A percentile compares a stretch with the other conserved stretches of the same genome.
phyloP scores from a whole-genome alignment of 2,113 vertebrate genomes.

The Nymphicus hollandicus region DNA sequence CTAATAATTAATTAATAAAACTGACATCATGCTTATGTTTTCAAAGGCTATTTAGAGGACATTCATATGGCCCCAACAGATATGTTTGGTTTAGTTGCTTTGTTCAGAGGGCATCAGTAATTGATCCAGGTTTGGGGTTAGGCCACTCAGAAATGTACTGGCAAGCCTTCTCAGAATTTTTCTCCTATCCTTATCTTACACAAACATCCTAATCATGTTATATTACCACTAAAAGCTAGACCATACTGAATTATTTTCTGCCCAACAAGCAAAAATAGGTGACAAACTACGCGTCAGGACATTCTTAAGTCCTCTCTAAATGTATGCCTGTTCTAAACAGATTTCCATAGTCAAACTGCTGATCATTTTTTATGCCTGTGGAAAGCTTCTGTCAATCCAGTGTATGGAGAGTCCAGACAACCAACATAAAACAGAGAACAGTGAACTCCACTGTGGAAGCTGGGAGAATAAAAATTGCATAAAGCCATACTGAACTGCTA shows the following conservation, averaged over 20 bases:
- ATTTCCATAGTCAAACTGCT: background rate
- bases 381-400: background rate
- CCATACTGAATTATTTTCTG: conserved; percentile 4
- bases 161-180: background rate
- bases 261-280: background rate
- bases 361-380: background rate
- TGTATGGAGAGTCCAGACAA: background rate
- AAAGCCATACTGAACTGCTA: background rate
- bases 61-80: background rate
- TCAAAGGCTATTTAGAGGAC: background rate
- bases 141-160: background rate
- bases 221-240: background rate
- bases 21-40: background rate
- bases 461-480: background rate
- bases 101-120: background rate
- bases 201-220: background rate
- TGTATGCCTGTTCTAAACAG: background rate
- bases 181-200: background rate
- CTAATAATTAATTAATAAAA: background rate
- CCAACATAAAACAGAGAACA: background rate
- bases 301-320: background rate
- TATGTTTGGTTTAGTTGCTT: background rate
- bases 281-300: background rate
- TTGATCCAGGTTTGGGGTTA: background rate
- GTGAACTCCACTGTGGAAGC: background rate